Percentiles rank a stretch among this genome's conserved stretches.
These are phyloP conservation scores for Eclectus roratus DNA, from an alignment of 2,113 vertebrate species.

Conservation along the genomic window DNA sequence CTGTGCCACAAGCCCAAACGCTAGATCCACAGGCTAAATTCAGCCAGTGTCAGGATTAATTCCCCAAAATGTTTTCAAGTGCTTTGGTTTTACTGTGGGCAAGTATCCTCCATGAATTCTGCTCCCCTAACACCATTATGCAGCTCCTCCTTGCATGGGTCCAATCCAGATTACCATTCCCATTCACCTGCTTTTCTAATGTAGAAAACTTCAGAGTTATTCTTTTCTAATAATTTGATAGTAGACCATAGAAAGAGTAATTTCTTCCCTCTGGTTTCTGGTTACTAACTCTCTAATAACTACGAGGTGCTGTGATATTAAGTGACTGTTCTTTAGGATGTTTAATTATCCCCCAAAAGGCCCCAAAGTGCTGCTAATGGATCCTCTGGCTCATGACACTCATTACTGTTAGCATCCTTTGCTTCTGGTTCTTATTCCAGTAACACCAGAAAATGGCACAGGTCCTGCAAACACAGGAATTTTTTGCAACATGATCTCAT, in stretches of 20 bases:
- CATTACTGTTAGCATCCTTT: not conserved
- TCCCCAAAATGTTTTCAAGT: not conserved
- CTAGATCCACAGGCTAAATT: not conserved
- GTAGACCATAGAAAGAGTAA: not conserved
- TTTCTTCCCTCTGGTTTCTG: not conserved
- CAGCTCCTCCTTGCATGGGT: not conserved
- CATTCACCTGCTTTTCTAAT: not conserved
- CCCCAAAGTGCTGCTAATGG: conserved; percentile 34
- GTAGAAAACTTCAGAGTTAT: not conserved
- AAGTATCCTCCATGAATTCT: not conserved
- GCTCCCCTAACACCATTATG: not conserved
- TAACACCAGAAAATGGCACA: not conserved
- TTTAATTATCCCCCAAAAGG: conserved; percentile 28
- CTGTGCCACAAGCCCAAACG: not conserved
- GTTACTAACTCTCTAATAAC: conserved; percentile 1
- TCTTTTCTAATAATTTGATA: not conserved
- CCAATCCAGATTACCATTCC: not conserved
- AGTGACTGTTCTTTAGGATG: conserved; percentile 14
- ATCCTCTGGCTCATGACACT: conserved; percentile 11
- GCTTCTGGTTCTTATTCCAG: conserved; percentile 8
- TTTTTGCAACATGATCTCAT: not conserved
- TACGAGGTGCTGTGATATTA: conserved; percentile 18
- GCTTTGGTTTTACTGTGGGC: not conserved
- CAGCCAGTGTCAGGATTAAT: not conserved
- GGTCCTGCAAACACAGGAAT: not conserved